Evolutionary conservation across 2,888 invertebrate species (phyloP), one percentile per base, ranked within the genome.

Genomic region (Xylota sylvarum): DNA sequence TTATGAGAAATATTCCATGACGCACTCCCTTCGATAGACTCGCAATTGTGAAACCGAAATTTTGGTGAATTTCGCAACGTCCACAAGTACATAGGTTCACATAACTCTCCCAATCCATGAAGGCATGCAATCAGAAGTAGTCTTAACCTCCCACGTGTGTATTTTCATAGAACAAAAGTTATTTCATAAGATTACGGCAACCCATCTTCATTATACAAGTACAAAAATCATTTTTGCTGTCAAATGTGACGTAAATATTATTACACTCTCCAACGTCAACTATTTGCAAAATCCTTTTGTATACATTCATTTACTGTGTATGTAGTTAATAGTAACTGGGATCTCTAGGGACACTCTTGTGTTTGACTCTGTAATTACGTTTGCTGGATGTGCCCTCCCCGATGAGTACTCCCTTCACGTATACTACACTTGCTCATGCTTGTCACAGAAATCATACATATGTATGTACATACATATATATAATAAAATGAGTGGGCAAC

Each of bases 341-440:
- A 6, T 48, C 79, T 27, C 79, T n/a, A 27, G 70, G 37, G 64
- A 77, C 19, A 30, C 30, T 19, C 14, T 32, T 19, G 32, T 52
- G 40, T 62, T 69, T 70, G 64, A 62, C 62, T 69, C 17, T 40
- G 50, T 78, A 62, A 78, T 67, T 70, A 69, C 58, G 56, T 78
- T 19, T 30, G 14, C 46, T 56, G 19, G 35, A 73, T 69, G 60
- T 70, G 35, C n/a, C 43, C 19, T 70, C 70, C 55, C 70, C 52
- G 7, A 55, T 43, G 67, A 46, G 48, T 12, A 23, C 14, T 0
- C n/a, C 10, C 64, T 43, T 55, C 78, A 70, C 46, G 43, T 62
- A 62, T 27, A n/a, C 37, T 30, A 14, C 19, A 7, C 27, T 40
- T 9, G 48, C 55, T 43, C 19, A 35, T 30, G 9, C 32, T 32